Evolutionary conservation across 2,888 invertebrate species (phyloP), one percentile per base, ranked within the genome.

Genomic region (Chrysomela aeneicollis): DNA sequence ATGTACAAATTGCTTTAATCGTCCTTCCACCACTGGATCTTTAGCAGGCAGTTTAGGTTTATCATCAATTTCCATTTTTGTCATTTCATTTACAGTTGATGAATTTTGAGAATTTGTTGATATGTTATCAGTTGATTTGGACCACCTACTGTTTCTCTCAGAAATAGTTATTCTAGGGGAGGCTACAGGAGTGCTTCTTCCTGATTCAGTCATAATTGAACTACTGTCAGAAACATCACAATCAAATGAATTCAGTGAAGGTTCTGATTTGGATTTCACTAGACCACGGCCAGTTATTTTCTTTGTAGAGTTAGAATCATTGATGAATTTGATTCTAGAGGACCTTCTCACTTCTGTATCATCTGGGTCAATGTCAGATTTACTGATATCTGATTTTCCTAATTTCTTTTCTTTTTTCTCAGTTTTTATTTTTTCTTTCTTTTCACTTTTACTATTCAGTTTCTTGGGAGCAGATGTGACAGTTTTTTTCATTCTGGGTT

Each of bases 261-360:
- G 54, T 62, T 78, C 77, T 0, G 76, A 73, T 69, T 78, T 80
- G 9, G 77, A 75, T 76, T 87, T 87, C 0, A 90, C 89, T 69
- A 90, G 80, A 18, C 89, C 90, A 78, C 88, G 87, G 0, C 89
- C 89, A 76, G 88, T 87, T 4, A 86, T 88, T 79, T 88, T 87
- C 74, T 78, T 89, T 3, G 42, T 4, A 3, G 42, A 42, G 77
- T 90, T 90, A 78, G 88, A 79, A 67, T 87, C 86, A 66, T 89
- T 90, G 65, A 92, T 92, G 46, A 90, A 89, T 78, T 92, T 91
- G 64, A 93, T 92, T 66, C 92, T 86, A 78, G 86, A 91, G 5
- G 92, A 92, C 52, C 92, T 85, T 18, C 92, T 83, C 0, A 92
- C 89, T 64, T 78, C 76, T 30, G 46, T 61, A 37, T 65, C 67